A percentile compares a stretch with the other conserved stretches of the same genome.
These are phyloP conservation scores for Musca vetustissima DNA, from an alignment of 1,140 invertebrate genomes.

Conservation along the genomic window DNA sequence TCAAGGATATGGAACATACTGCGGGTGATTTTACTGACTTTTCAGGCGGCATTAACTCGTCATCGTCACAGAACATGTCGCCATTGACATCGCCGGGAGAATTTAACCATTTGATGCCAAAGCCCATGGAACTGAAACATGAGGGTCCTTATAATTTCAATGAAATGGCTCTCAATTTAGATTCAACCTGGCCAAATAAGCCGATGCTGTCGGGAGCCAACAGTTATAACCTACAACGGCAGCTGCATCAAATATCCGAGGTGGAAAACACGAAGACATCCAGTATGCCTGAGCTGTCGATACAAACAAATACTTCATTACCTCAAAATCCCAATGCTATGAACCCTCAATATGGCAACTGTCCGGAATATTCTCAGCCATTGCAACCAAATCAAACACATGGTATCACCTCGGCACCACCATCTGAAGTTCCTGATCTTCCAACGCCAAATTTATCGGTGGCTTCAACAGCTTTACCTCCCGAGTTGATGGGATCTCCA, in stretches of 20 bases:
- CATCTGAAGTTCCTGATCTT: constrained; percentile 42
- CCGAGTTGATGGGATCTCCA: constrained; percentile 48
- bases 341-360: constrained; percentile 28
- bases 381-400: constrained; percentile 32
- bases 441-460: constrained; percentile 52
- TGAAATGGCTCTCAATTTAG: constrained; percentile 51
- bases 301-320: constrained; percentile 16
- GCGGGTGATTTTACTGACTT: constrained; percentile 46
- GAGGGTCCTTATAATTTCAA: constrained; percentile 52
- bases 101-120: constrained; percentile 46
- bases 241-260: constrained; percentile 41
- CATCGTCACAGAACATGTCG: constrained; percentile 50
- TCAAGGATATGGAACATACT: constrained; percentile 46
- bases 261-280: constrained; percentile 46
- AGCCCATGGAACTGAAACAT: constrained; percentile 50
- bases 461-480: constrained; percentile 49
- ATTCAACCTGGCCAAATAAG: constrained; percentile 47
- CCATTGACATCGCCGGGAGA: constrained; percentile 49
- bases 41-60: constrained; percentile 39
- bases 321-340: constrained; percentile 5
- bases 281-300: constrained; percentile 47
- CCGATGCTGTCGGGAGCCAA: constrained; percentile 36
- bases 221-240: constrained; percentile 45
- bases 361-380: constrained; percentile 42
- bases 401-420: constrained; percentile 27